phyloP scores from a whole-genome alignment of 2,113 vertebrate species.

The Cinclus mexicanus region DNA sequence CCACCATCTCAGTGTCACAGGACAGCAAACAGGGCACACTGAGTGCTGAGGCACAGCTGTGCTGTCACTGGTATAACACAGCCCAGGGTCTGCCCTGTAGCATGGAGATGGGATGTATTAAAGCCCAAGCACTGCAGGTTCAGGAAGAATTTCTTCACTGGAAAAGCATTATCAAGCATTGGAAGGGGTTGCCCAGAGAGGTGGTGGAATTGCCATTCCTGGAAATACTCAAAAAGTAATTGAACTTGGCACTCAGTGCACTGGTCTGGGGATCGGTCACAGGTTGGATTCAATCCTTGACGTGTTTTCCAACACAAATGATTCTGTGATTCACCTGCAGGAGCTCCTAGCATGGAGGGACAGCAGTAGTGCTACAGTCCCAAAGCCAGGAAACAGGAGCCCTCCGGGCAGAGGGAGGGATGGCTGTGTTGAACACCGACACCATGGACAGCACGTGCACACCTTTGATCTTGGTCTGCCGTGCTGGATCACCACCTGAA shows the following conservation, averaged over 20 bases:
- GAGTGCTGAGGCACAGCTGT: rapidly evolving
- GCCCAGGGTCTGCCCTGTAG: not conserved
- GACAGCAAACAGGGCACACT: not conserved
- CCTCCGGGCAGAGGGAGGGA: not conserved
- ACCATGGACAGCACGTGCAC: not conserved
- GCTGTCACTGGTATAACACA: not conserved
- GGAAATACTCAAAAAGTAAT: not conserved
- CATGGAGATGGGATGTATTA: rapidly evolving
- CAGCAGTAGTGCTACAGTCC: not conserved
- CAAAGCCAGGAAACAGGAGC: not conserved
- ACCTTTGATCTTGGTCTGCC: not conserved
- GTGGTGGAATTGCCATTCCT: not conserved
- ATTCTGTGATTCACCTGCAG: not conserved
- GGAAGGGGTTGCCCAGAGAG: not conserved
- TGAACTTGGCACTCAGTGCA: too few relatives aligned
- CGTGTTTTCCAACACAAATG: not conserved
- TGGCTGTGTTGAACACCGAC: not conserved
- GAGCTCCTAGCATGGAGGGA: not conserved
- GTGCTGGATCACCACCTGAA: not conserved
- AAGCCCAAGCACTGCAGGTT: not conserved
- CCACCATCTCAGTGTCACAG: not conserved
- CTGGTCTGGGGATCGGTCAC: not conserved
- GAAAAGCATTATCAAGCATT: not conserved
- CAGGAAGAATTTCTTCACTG: not conserved
- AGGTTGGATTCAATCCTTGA: not conserved